Evolutionary conservation across 1,140 invertebrate species (phyloP).

Genomic region (Danaus plexippus): DNA sequence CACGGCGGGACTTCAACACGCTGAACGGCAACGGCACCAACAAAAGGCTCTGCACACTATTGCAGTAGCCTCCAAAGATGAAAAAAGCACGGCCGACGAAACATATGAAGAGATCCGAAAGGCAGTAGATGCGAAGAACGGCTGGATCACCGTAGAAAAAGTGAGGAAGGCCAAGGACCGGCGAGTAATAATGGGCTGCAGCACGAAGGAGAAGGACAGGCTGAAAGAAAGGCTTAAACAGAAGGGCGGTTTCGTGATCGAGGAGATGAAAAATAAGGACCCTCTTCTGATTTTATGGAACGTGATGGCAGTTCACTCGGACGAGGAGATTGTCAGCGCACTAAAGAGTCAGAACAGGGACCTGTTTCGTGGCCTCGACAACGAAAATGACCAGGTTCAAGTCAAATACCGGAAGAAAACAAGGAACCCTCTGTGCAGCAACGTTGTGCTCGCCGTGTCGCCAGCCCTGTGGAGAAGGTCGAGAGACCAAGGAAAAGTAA

Average conservation of each 20-base stretch:
- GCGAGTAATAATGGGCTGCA: conserved; percentile 2
- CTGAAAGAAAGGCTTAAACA: not conserved
- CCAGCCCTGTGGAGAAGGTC: conserved; percentile 1
- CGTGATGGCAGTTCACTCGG: not conserved
- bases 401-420: too few species aligned
- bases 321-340: not conserved
- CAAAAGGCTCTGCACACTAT: not conserved
- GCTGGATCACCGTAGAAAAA: conserved; percentile 3
- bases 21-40: too few species aligned
- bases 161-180: conserved; percentile 5
- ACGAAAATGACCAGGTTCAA: too few species aligned
- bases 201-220: not conserved
- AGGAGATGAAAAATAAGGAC: conserved; percentile 4
- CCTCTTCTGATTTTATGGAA: not conserved
- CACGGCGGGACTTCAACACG: too few species aligned
- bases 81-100: not conserved
- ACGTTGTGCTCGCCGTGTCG: not conserved
- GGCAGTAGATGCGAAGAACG: conserved; percentile 3
- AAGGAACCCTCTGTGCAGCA: too few species aligned
- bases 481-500: not conserved
- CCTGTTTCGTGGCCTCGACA: not conserved
- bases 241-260: not conserved
- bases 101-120: not conserved
- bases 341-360: not conserved
- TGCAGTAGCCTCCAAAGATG: not conserved